Evolutionary conservation across 2,888 invertebrate genomes (phyloP).

Genomic region (Agrotis exclamationis): DNA sequence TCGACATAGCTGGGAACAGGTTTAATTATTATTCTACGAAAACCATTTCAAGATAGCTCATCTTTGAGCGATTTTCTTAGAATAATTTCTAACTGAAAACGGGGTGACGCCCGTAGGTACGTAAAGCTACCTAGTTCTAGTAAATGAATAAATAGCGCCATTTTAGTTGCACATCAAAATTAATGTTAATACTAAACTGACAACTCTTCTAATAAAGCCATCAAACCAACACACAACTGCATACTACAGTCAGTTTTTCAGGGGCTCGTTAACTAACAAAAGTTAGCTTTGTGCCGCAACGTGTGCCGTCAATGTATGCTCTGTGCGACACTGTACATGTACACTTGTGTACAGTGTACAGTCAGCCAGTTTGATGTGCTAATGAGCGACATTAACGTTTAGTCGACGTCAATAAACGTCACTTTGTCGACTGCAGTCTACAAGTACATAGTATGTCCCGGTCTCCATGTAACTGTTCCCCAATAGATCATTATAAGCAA

Average conservation of each 20-base stretch:
- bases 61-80: not conserved
- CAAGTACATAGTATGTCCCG: constrained; percentile 13
- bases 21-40: too few species aligned
- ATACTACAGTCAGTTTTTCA: constrained; percentile 30
- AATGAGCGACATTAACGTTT: constrained; percentile 71
- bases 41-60: too few species aligned
- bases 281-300: constrained; percentile 51
- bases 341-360: constrained; percentile 34
- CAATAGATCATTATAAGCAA: constrained; percentile 12
- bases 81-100: not conserved
- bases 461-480: constrained; percentile 20
- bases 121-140: not conserved
- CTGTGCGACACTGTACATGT: constrained; percentile 24
- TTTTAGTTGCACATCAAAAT: not conserved
- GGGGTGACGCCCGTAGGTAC: not conserved
- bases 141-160: not conserved
- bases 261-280: constrained; percentile 53
- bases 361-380: constrained; percentile 72
- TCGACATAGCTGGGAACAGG: too few species aligned
- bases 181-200: not conserved
- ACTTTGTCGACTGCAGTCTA: constrained; percentile 55
- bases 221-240: constrained; percentile 14
- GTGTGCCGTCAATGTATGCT: constrained; percentile 48
- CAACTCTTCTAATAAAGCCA: constrained; percentile 8
- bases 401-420: constrained; percentile 68